phyloP scores from a whole-genome alignment of 2,888 invertebrate species.

The Branchinecta sandiegonensis region DNA sequence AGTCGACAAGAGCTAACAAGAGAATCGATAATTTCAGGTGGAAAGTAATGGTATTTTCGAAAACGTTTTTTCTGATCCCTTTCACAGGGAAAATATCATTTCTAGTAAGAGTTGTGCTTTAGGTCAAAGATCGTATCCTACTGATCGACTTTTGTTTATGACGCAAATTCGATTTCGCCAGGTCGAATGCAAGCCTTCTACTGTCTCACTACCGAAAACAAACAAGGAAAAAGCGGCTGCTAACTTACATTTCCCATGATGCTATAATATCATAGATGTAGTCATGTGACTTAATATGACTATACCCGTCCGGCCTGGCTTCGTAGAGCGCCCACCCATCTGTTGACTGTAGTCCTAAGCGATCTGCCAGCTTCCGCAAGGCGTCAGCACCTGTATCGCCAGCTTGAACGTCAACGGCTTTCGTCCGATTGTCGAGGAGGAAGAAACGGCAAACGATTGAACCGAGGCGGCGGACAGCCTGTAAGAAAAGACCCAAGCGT shows the following conservation, averaged over 20 bases:
- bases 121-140: no score
- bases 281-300: conserved; percentile 77
- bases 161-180: no score
- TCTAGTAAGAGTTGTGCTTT: no score
- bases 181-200: no score
- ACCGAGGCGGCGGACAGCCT: conserved; percentile 78
- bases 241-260: conserved; percentile 60
- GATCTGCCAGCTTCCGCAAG: conserved; percentile 71
- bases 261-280: conserved; percentile 87
- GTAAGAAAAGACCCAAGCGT: conserved; percentile 26
- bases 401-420: conserved; percentile 86
- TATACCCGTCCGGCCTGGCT: conserved; percentile 63
- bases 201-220: no score
- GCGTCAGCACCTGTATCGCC: conserved; percentile 86
- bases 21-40: no score
- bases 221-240: neutral
- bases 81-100: no score
- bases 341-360: conserved; percentile 61
- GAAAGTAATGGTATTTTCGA: no score
- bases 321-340: conserved; percentile 88
- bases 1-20: no score
- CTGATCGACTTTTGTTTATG: no score
- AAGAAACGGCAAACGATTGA: conserved; percentile 87
- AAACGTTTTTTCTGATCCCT: no score
- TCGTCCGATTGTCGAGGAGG: conserved; percentile 85